Percentiles rank a stretch among this genome's conserved stretches.
Conservation (phyloP, 2,797 vertebrate species). For the Margarornis squamiger region DNA sequence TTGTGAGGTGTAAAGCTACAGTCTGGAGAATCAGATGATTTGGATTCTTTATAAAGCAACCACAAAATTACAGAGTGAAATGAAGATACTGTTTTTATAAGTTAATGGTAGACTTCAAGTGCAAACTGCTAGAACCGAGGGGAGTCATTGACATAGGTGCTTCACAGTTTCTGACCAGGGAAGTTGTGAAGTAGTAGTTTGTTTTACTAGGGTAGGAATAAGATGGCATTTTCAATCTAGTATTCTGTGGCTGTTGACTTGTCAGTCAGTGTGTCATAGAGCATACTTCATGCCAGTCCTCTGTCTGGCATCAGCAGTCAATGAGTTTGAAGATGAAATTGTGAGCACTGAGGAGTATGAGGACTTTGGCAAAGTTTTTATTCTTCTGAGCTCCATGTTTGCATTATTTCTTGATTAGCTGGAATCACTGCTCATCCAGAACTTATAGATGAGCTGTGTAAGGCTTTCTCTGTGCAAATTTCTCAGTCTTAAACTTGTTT, state of each 20-base stretch:
- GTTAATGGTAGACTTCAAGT: not conserved
- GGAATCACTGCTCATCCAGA: not conserved
- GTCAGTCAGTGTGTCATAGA: not conserved
- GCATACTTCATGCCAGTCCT: not conserved
- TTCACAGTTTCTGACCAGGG: not conserved
- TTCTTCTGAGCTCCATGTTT: conserved; percentile 14
- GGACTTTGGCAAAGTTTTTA: not conserved
- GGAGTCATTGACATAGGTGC: not conserved
- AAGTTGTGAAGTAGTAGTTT: not conserved
- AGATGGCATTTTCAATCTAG: not conserved
- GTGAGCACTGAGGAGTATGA: not conserved
- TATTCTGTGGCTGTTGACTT: not conserved
- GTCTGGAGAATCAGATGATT: not conserved
- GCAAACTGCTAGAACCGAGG: not conserved
- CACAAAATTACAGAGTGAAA: not conserved
- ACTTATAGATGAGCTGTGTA: not conserved
- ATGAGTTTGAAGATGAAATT: not conserved
- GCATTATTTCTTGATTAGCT: not conserved
- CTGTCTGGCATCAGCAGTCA: not conserved
- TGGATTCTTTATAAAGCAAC: not conserved
- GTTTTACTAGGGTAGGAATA: not conserved
- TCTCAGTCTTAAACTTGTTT: not conserved
- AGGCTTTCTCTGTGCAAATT: not conserved
- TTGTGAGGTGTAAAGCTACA: not conserved
- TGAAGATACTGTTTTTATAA: not conserved